A percentile compares a stretch with the other conserved stretches of the same genome.
These are phyloP conservation scores for Anomalospiza imberbis DNA, from an alignment of 2,797 vertebrate genomes.

Conservation along the genomic window DNA sequence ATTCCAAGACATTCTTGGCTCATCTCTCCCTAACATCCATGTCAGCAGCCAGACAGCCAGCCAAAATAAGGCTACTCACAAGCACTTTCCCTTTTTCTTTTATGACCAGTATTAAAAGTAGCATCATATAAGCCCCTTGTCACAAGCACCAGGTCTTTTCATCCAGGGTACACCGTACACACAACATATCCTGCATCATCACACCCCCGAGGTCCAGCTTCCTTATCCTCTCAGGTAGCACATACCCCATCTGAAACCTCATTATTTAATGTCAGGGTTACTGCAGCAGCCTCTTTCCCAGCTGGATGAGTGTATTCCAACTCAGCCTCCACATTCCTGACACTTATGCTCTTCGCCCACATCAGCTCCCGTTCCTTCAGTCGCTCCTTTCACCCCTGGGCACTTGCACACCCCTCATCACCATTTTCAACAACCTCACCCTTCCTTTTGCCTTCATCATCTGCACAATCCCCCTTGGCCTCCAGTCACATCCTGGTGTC, in stretches of 20 bases:
- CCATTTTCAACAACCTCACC: background rate
- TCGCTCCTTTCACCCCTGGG: background rate
- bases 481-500: background rate
- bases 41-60: conserved; percentile 25
- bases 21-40: conserved; percentile 34
- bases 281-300: background rate
- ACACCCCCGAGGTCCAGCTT: background rate
- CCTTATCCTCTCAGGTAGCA: background rate
- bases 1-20: conserved; percentile 57
- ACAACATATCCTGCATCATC: background rate
- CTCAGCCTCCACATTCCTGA: background rate
- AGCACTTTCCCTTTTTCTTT: background rate
- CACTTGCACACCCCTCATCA: background rate
- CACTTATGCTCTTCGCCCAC: background rate
- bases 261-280: accelerated
- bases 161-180: background rate
- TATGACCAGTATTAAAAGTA: background rate
- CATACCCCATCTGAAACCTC: background rate
- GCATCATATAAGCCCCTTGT: background rate
- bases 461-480: background rate
- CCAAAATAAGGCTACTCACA: conserved; percentile 37
- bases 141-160: background rate
- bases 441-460: background rate
- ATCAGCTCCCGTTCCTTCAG: background rate
- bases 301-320: accelerated